Conservation (phyloP, 1,140 invertebrate species). For the Drosophila repleta region DNA sequence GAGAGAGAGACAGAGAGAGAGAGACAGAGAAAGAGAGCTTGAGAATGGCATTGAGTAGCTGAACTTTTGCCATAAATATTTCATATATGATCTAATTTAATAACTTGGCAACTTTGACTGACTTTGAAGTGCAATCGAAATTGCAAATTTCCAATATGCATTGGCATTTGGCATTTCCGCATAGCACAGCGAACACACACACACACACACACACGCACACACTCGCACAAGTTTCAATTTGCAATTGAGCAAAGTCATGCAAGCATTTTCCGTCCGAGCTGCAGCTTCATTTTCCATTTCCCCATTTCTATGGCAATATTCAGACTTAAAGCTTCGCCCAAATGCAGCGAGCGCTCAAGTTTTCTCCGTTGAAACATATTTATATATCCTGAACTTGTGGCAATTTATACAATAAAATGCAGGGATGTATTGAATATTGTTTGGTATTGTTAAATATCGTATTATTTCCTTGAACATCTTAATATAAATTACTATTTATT, state of each 20-base stretch:
- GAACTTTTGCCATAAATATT: conserved; percentile 74
- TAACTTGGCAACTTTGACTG: conserved; percentile 70
- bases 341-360: conserved; percentile 42
- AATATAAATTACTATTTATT: too few species aligned
- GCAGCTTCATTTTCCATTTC: conserved; percentile 39
- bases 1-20: neutral
- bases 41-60: neutral
- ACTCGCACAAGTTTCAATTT: conserved; percentile 62
- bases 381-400: neutral
- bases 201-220: conserved; percentile 38
- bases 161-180: conserved; percentile 52
- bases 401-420: too few species aligned
- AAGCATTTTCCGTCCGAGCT: conserved; percentile 62
- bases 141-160: conserved; percentile 78
- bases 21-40: neutral
- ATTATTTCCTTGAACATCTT: too few species aligned
- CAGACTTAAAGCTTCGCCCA: conserved; percentile 14
- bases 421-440: too few species aligned
- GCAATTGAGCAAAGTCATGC: conserved; percentile 63
- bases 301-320: conserved; percentile 17
- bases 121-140: conserved; percentile 79
- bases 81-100: conserved; percentile 79
- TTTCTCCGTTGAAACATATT: conserved; percentile 9
- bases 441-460: too few species aligned
- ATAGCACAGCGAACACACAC: conserved; percentile 15